phyloP scores from a whole-genome alignment of 2,888 invertebrate genomes.

The Calameuta idolon region DNA sequence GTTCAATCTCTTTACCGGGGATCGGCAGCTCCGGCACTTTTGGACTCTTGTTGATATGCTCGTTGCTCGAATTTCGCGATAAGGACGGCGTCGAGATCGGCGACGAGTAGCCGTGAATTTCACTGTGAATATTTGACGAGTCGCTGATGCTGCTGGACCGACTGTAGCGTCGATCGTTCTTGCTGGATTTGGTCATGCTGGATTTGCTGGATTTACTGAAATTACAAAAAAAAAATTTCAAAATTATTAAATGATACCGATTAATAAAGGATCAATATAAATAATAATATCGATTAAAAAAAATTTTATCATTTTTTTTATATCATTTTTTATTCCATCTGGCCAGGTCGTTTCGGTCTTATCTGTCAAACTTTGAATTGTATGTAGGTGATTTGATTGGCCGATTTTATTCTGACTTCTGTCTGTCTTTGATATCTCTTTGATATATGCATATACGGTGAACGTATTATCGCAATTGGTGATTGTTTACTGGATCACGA shows the following conservation, averaged over 20 bases:
- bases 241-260: too few relatives aligned
- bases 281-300: not conserved
- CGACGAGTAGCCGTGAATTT: conserved; percentile 61
- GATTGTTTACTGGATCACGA: not conserved
- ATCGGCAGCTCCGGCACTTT: conserved; percentile 44
- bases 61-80: conserved; percentile 66
- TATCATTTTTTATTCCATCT: not conserved
- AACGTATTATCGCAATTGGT: not conserved
- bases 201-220: not conserved
- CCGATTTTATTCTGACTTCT: not conserved
- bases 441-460: not conserved
- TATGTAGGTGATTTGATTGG: not conserved
- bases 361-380: not conserved
- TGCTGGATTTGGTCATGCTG: conserved; percentile 51
- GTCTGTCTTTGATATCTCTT: not conserved
- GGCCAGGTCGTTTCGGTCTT: not conserved
- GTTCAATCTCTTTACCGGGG: conserved; percentile 29
- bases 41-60: conserved; percentile 52
- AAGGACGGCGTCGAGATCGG: conserved; percentile 69
- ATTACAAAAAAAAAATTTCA: too few relatives aligned
- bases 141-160: conserved; percentile 64
- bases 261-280: not conserved
- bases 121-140: conserved; percentile 63
- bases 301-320: not conserved
- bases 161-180: conserved; percentile 58